A percentile compares a stretch with the other conserved stretches of the same genome.
phyloP scores from a whole-genome alignment of 2,888 invertebrate species.

The Sepiola atlantica region DNA sequence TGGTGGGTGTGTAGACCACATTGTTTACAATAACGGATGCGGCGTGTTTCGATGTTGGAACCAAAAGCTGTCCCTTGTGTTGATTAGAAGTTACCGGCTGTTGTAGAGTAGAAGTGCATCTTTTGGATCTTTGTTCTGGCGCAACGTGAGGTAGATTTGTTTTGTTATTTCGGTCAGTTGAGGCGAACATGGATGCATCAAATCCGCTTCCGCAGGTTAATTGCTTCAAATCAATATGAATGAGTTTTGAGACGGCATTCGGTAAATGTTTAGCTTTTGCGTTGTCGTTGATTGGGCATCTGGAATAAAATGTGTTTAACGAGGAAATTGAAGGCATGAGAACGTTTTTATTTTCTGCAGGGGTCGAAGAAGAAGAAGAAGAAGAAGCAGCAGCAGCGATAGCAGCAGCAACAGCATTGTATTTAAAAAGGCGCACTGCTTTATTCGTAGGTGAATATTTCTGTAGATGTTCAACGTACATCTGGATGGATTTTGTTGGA shows the following conservation, averaged over 20 bases:
- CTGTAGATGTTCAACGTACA: neutral
- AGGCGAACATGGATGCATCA: neutral
- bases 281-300: neutral
- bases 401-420: neutral
- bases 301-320: neutral
- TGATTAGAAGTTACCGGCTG: neutral
- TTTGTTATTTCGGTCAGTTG: neutral
- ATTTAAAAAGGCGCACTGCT: neutral
- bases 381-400: too few species aligned
- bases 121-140: neutral
- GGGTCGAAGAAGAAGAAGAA: neutral
- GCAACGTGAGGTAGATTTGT: neutral
- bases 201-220: neutral
- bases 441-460: neutral
- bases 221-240: neutral
- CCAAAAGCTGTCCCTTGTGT: neutral
- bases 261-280: neutral
- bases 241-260: neutral
- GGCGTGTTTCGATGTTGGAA: neutral
- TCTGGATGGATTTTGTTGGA: neutral
- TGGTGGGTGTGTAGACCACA: neutral
- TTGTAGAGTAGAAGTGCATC: neutral
- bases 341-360: neutral
- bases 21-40: neutral
- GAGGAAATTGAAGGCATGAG: neutral